Base-by-base conservation (phyloP, 2,888 invertebrate species). In the Lathronympha strigana region DNA sequence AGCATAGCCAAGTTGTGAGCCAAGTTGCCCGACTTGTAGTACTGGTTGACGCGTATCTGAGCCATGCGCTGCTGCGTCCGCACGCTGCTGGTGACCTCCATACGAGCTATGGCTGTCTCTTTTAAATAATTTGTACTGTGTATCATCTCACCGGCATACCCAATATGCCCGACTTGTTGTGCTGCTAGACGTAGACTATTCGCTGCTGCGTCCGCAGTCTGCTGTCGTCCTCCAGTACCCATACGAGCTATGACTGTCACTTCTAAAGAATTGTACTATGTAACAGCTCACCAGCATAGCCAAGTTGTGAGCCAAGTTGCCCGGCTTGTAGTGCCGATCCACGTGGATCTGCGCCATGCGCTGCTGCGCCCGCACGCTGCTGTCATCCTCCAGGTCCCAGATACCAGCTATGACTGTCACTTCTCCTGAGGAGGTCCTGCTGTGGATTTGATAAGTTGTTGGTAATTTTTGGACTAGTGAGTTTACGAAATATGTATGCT, bases 201-300 rank as follows among this genome's bases (percentile, higher is more conserved):
- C n/a, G n/a, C n/a, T n/a, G n/a, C n/a, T n/a, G n/a, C n/a, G n/a
- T n/a, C n/a, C n/a, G n/a, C n/a, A n/a, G n/a, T n/a, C n/a, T n/a
- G n/a, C n/a, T n/a, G n/a, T n/a, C n/a, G n/a, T n/a, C n/a, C n/a
- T n/a, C n/a, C n/a, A n/a, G n/a, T n/a, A n/a, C n/a, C n/a, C n/a
- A n/a, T n/a, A n/a, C n/a, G n/a, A n/a, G n/a, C n/a, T n/a, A n/a
- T n/a, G n/a, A n/a, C n/a, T n/a, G n/a, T n/a, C n/a, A n/a, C n/a
- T n/a, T n/a, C n/a, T n/a, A n/a, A n/a, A n/a, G n/a, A n/a, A n/a
- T n/a, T n/a, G n/a, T n/a, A n/a, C n/a, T n/a, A n/a, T n/a, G n/a
- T n/a, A n/a, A n/a, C n/a, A n/a, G 51, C 77, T 76, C 73, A 89
- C 91, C 80, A 92, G 70, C 38, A 90, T 63, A 53, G 89, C 89